A percentile compares a stretch with the other conserved stretches of the same genome.
These are phyloP conservation scores for Carassius auratus DNA, from an alignment of 2,113 vertebrate genomes.

Conservation along the genomic window DNA sequence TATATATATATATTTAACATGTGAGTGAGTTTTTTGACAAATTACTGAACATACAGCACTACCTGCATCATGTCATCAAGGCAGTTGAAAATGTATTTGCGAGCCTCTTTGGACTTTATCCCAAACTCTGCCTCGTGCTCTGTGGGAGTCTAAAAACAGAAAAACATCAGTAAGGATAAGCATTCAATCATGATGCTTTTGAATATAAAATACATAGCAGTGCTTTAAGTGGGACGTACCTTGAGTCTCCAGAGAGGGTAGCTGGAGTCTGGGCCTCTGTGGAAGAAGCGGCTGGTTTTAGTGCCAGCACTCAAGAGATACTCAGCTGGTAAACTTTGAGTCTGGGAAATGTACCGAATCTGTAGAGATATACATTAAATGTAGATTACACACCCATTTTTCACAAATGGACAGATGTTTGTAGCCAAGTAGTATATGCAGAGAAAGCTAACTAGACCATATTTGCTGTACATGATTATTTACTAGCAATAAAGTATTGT, in stretches of 20 bases:
- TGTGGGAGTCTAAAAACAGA: constrained; percentile 83
- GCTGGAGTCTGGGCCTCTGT: constrained; percentile 92
- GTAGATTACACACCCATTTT: neutral
- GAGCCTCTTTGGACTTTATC: constrained; percentile 97
- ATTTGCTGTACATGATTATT: neutral
- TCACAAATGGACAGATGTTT: neutral
- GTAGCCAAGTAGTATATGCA: neutral
- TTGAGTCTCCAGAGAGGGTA: constrained; percentile 97
- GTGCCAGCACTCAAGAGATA: constrained; percentile 97
- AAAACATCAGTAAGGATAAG: neutral
- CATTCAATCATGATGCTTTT: neutral
- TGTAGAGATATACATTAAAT: constrained; percentile 62
- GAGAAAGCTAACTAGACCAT: neutral
- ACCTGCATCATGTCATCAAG: constrained; percentile 99
- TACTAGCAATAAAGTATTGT: neutral
- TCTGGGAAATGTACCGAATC: constrained; percentile 99
- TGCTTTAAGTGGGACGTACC: constrained; percentile 58
- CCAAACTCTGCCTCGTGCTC: constrained; percentile 97
- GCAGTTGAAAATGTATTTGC: constrained; percentile 99
- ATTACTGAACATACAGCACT: neutral
- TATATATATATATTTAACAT: no score
- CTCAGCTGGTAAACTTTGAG: constrained; percentile 95
- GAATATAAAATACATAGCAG: neutral
- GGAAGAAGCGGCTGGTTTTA: constrained; percentile 98
- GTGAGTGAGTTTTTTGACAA: neutral